Percentiles rank a stretch among this genome's conserved stretches.
Evolutionary conservation across 2,797 vertebrate species (phyloP).

Genomic region (Urophycis tenuis): DNA sequence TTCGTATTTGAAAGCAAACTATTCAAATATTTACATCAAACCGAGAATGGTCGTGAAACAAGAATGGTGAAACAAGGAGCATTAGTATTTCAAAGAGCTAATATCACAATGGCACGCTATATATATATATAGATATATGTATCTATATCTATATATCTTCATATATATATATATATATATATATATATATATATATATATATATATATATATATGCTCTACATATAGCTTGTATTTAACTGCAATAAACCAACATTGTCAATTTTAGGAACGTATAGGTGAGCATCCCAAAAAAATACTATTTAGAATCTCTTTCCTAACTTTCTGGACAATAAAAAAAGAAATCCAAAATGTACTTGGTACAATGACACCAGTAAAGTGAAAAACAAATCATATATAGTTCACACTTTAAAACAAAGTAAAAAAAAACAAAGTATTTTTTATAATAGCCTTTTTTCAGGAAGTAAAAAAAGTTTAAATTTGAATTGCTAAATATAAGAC

Average conservation of each 20-base stretch:
- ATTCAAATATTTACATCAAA: neutral
- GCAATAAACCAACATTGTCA: constrained; percentile 44
- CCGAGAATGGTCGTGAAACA: too few species aligned
- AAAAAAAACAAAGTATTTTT: too few species aligned
- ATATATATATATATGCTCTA: constrained; percentile 32
- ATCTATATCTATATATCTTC: too few species aligned
- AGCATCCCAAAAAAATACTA: constrained; percentile 1
- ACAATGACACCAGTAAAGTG: neutral
- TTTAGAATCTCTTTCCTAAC: neutral
- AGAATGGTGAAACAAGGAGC: neutral
- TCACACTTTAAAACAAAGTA: constrained; percentile 10
- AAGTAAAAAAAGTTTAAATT: constrained; percentile 58
- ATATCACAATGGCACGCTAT: neutral
- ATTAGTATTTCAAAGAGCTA: neutral
- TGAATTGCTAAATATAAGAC: constrained; percentile 61
- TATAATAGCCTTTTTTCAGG: constrained; percentile 20
- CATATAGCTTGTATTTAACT: constrained; percentile 49
- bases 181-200: too few species aligned
- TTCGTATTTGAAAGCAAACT: neutral
- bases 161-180: too few species aligned
- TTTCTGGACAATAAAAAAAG: neutral
- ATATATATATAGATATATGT: neutral
- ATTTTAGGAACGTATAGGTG: neutral
- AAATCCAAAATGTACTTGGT: constrained; percentile 44
- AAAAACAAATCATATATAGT: neutral